These are phyloP conservation scores for Pitta sordida DNA, from an alignment of 2,113 vertebrate genomes.

Conservation along the genomic window DNA sequence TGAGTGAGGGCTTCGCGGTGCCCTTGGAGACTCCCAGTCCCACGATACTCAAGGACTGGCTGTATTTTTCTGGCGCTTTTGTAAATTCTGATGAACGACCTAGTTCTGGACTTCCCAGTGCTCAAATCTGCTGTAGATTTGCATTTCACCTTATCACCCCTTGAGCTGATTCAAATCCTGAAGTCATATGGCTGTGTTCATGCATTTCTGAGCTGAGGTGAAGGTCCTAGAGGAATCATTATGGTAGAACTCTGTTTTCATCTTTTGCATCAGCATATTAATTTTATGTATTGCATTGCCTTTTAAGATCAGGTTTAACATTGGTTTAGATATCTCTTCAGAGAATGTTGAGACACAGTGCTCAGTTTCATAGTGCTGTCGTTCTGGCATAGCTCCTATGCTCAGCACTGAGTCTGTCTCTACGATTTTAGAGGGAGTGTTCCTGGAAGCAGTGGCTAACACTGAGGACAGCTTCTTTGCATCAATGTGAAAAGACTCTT, in stretches of 20 bases:
- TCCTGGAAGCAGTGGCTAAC: background rate
- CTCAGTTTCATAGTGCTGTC: background rate
- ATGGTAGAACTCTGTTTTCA: background rate
- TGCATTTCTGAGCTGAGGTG: background rate
- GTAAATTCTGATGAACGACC: background rate
- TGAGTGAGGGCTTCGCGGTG: too few relatives aligned
- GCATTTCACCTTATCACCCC: background rate
- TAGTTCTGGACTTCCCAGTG: background rate
- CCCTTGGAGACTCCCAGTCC: too few relatives aligned
- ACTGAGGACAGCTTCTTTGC: background rate
- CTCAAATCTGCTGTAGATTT: background rate
- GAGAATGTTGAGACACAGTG: background rate
- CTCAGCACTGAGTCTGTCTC: background rate
- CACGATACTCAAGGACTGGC: too few relatives aligned
- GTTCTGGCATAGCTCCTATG: background rate
- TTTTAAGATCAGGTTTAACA: background rate
- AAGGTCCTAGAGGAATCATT: background rate
- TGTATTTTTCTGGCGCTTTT: background rate
- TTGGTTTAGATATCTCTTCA: background rate
- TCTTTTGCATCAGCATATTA: background rate
- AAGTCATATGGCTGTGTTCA: fast-evolving
- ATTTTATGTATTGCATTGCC: background rate
- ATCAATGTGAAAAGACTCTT: background rate
- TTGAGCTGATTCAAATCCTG: background rate
- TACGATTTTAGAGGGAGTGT: background rate